Percentiles rank a stretch among this genome's conserved stretches.
These are phyloP conservation scores for Nomada flava DNA, from an alignment of 2,888 invertebrate genomes.

Conservation along the genomic window DNA sequence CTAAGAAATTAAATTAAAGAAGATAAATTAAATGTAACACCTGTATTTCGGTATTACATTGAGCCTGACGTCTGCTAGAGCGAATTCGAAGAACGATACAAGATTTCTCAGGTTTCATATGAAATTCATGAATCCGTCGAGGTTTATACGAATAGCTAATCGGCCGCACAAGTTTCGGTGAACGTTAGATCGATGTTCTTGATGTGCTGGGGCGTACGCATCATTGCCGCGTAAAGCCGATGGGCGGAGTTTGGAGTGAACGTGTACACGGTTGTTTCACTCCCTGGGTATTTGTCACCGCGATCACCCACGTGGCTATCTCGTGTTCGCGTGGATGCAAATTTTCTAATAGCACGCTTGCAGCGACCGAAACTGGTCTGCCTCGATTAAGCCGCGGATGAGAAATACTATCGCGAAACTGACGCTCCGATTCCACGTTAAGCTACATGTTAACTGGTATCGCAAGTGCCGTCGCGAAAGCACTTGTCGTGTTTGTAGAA, in stretches of 20 bases:
- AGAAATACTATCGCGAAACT: not conserved
- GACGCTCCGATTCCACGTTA: too few species aligned
- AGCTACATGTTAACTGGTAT: too few species aligned
- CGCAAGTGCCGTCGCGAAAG: too few species aligned
- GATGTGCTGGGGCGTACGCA: conserved; percentile 72
- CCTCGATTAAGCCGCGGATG: not conserved
- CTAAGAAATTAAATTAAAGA: too few species aligned
- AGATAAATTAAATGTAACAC: too few species aligned
- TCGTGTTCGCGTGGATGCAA: conserved; percentile 6
- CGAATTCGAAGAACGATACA: too few species aligned
- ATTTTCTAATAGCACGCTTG: not conserved
- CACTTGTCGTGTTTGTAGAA: too few species aligned
- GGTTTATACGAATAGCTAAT: not conserved
- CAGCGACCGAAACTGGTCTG: not conserved
- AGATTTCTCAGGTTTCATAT: too few species aligned
- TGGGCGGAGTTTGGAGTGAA: conserved; percentile 74
- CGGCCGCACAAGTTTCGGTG: conserved; percentile 62
- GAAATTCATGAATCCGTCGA: not conserved
- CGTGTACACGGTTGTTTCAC: conserved; percentile 69
- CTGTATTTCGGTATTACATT: too few species aligned
- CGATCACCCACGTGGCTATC: conserved; percentile 68
- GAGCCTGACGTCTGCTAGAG: too few species aligned
- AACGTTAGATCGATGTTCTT: conserved; percentile 64
- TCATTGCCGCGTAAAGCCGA: conserved; percentile 74
- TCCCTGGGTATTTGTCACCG: conserved; percentile 75